A percentile compares a stretch with the other conserved stretches of the same genome.
Evolutionary conservation across 2,113 vertebrate species (phyloP).

Genomic region (Amblyornis subalaris): DNA sequence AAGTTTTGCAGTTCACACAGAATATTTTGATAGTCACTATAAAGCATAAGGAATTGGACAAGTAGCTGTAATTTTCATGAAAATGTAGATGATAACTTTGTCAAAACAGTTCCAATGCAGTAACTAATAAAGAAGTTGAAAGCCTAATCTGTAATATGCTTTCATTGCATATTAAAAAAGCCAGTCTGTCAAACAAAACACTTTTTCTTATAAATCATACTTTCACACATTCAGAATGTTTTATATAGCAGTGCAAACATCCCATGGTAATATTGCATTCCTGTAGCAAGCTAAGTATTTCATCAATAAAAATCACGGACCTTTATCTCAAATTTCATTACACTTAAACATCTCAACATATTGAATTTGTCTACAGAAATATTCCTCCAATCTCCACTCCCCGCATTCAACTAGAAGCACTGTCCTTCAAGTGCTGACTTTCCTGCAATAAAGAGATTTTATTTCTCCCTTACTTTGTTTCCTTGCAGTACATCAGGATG

Average conservation of each 20-base stretch:
- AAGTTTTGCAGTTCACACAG: background rate
- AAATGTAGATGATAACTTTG: background rate
- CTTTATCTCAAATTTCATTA: conserved; percentile 36
- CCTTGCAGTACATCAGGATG: conserved; percentile 2
- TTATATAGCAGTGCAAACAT: background rate
- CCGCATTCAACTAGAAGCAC: background rate
- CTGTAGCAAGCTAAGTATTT: background rate
- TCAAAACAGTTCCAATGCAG: background rate
- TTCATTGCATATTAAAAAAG: background rate
- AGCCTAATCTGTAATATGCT: background rate
- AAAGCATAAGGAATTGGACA: background rate
- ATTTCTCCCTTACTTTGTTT: conserved; percentile 14
- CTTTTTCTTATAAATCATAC: background rate
- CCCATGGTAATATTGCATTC: background rate
- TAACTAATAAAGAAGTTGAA: background rate
- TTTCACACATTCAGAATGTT: background rate
- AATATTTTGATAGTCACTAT: background rate
- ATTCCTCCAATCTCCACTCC: background rate
- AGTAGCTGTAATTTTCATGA: background rate
- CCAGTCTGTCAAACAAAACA: background rate
- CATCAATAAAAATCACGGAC: conserved; percentile 32
- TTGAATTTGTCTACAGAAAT: conserved; percentile 33
- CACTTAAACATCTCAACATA: background rate
- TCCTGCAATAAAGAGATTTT: conserved; percentile 21
- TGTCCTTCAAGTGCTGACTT: conserved; percentile 40